These are phyloP conservation scores for Trissonchulus sp. DNA, from an alignment of 2,888 invertebrate genomes.

Conservation along the genomic window DNA sequence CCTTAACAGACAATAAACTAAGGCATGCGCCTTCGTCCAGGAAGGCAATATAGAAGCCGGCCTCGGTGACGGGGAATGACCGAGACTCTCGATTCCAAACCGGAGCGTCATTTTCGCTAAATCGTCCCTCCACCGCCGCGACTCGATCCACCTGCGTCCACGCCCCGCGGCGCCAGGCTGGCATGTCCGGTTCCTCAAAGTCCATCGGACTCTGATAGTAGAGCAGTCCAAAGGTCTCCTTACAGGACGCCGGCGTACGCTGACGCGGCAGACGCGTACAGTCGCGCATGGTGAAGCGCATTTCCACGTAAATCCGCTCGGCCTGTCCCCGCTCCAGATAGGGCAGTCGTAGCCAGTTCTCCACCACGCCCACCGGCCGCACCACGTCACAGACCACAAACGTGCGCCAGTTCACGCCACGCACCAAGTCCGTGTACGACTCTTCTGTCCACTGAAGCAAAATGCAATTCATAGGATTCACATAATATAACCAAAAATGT, in stretches of 20 bases:
- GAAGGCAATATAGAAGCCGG: constrained; percentile 95
- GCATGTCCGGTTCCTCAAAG: neutral
- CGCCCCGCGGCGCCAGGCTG: neutral
- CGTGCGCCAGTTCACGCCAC: constrained; percentile 89
- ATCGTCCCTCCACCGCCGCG: constrained; percentile 87
- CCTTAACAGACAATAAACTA: constrained; percentile 80
- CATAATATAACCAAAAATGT: too few relatives aligned
- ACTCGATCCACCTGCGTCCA: constrained; percentile 69
- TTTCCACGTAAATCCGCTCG: constrained; percentile 89
- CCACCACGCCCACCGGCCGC: constrained; percentile 68
- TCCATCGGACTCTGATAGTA: constrained; percentile 66
- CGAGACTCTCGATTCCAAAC: constrained; percentile 49
- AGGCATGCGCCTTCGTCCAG: constrained; percentile 96
- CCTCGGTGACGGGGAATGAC: constrained; percentile 72
- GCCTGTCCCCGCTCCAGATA: constrained; percentile 87
- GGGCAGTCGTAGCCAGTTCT: constrained; percentile 97
- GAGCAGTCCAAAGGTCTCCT: constrained; percentile 89
- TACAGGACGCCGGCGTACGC: constrained; percentile 68
- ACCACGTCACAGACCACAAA: constrained; percentile 94
- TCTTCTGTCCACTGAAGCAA: constrained; percentile 45
- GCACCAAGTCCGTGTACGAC: constrained; percentile 61
- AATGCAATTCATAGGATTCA: neutral
- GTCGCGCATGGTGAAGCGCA: constrained; percentile 84
- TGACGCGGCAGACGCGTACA: constrained; percentile 88
- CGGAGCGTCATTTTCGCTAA: constrained; percentile 66